Percentiles rank a stretch among this genome's conserved stretches.
phyloP scores from a whole-genome alignment of 2,888 invertebrate genomes.

The Netelia inedita region DNA sequence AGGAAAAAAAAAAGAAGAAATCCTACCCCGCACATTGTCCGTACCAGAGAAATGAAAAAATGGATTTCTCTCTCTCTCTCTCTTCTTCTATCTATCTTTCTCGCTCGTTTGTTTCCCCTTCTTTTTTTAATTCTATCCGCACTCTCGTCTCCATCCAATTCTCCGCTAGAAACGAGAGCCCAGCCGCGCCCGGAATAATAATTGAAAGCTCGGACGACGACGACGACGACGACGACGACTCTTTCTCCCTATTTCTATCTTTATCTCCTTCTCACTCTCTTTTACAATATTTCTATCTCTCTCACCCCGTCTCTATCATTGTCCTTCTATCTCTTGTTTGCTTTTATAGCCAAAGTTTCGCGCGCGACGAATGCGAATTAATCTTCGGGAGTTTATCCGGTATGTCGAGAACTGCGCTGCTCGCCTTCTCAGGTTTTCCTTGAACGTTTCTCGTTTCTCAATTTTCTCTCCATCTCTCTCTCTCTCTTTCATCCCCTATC shows the following conservation, averaged over 20 bases:
- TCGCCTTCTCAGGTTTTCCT: not conserved
- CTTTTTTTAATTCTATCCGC: slow-evolving; percentile 38
- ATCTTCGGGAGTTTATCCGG: slow-evolving; percentile 51
- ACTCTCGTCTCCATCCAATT: slow-evolving; percentile 36
- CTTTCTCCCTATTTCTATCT: slow-evolving; percentile 18
- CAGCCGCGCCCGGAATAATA: slow-evolving; percentile 54
- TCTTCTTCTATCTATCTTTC: slow-evolving; percentile 2
- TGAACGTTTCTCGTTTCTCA: not conserved
- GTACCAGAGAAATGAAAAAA: slow-evolving; percentile 16
- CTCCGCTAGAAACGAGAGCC: slow-evolving; percentile 27
- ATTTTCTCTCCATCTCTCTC: not conserved
- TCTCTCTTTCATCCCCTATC: not conserved
- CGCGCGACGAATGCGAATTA: slow-evolving; percentile 61
- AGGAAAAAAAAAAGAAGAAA: slow-evolving; percentile 14
- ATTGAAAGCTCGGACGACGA: slow-evolving; percentile 36
- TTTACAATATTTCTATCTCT: slow-evolving; percentile 15
- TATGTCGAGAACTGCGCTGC: not conserved
- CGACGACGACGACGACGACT: slow-evolving; percentile 22
- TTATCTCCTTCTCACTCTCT: slow-evolving; percentile 10
- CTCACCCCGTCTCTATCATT: not conserved
- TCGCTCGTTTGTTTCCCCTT: not conserved
- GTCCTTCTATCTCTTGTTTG: slow-evolving; percentile 2
- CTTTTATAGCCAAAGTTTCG: slow-evolving; percentile 12
- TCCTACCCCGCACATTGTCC: slow-evolving; percentile 19
- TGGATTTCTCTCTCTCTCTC: not conserved